Evolutionary conservation across 1,140 invertebrate genomes (phyloP), one percentile per base, ranked within the genome.

Genomic region (Diabrotica virgifera): DNA sequence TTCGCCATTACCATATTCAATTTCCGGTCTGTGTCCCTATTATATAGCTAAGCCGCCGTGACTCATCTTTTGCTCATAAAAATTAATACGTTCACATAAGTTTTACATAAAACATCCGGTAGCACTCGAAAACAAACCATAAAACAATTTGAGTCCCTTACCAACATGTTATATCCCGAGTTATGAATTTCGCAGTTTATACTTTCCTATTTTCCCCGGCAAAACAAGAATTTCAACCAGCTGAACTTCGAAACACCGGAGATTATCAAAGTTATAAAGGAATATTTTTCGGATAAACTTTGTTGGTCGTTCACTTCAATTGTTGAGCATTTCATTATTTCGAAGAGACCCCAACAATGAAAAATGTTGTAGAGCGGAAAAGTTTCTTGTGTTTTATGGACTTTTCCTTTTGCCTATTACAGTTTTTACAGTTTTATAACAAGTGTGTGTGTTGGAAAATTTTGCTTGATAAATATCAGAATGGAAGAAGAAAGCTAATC

Each of bases 191-290:
- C 40, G n/a, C 40, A 10, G 40, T 46, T 46, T 46, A 46, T 46
- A 46, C 8, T 46, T 46, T n/a, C 8, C 40, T 46, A 46, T 46
- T 46, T 46, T 46, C n/a, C 5, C 8, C n/a, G 40, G 24, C 24
- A 46, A 46, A 46, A 46, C 40, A n/a, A 46, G 40, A 46, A 46
- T 46, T 46, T 46, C 40, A 8, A 46, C 40, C 40, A 8, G n/a
- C 40, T 5, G 8, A 46, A 46, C 40, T 46, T 46, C 40, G n/a
- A n/a, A 46, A 46, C 40, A 46, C 40, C 40, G 40, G 40, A 46
- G 40, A 46, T 46, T 46, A 46, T 46, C 40, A 46, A 46, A 46
- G 40, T 46, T 46, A 46, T 46, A 46, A 46, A 46, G 40, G 40
- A 46, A 46, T 46, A 46, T 46, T 46, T 46, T 46, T 46, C 8